Conservation (phyloP, 1,140 invertebrate species). For the Melitaea cinxia region DNA sequence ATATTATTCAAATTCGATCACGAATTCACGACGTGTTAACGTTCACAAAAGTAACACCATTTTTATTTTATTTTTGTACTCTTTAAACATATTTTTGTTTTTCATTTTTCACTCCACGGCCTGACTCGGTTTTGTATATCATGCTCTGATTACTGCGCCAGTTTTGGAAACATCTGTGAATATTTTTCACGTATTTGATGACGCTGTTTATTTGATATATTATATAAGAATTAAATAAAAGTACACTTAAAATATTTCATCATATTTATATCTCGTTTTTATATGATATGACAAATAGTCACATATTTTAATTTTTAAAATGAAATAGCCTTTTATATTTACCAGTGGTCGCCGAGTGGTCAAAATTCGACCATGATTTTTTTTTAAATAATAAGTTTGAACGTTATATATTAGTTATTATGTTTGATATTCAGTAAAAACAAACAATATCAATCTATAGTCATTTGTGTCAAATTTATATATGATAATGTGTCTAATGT, state of each 20-base stretch:
- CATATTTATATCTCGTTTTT: neutral
- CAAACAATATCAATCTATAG: no score
- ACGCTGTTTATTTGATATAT: constrained; percentile 2
- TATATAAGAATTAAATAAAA: neutral
- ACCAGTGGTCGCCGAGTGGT: no score
- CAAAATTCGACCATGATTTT: no score
- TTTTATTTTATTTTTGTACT: constrained; percentile 22
- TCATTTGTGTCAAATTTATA: no score
- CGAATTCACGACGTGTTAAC: neutral
- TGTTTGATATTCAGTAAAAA: no score
- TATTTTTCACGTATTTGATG: constrained; percentile 10
- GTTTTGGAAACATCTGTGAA: constrained; percentile 26
- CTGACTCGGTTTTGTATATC: constrained; percentile 42
- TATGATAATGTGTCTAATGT: no score
- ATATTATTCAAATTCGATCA: neutral
- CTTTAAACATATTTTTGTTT: constrained; percentile 20
- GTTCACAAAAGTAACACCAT: neutral
- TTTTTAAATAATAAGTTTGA: no score
- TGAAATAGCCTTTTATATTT: no score
- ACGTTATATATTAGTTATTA: no score
- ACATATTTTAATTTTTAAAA: no score
- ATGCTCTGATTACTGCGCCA: constrained; percentile 44
- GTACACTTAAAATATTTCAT: neutral
- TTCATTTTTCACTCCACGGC: constrained; percentile 25
- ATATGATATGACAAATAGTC: no score